Conservation (phyloP, 2,888 invertebrate species). For the Ecliptopera silaceata region DNA sequence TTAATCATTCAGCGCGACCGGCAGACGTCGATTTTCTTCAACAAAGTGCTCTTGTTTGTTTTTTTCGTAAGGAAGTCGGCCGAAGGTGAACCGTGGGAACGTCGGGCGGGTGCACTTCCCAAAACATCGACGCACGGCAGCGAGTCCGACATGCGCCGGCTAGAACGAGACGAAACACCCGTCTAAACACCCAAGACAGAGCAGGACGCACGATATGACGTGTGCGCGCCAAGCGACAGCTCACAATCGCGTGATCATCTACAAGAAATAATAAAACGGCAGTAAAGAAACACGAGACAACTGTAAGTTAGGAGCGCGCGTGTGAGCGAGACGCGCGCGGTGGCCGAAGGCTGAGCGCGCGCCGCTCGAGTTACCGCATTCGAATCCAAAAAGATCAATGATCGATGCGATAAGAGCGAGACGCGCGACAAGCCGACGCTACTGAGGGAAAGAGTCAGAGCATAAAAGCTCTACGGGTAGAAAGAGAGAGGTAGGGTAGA, state of each 20-base stretch:
- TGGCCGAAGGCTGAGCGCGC: slow-evolving; percentile 73
- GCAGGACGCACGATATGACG: slow-evolving; percentile 65
- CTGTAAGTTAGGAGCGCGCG: slow-evolving; percentile 64
- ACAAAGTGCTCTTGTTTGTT: slow-evolving; percentile 83
- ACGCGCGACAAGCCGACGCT: slow-evolving; percentile 59
- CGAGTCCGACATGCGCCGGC: slow-evolving; percentile 76
- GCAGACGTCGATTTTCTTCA: slow-evolving; percentile 83
- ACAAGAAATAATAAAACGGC: slow-evolving; percentile 83
- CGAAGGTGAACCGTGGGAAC: slow-evolving; percentile 84
- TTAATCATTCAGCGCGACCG: slow-evolving; percentile 81
- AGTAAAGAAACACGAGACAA: slow-evolving; percentile 81
- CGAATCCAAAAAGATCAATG: slow-evolving; percentile 82
- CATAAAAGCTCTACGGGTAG: slow-evolving; percentile 34
- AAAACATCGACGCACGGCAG: slow-evolving; percentile 83
- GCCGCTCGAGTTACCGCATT: slow-evolving; percentile 78
- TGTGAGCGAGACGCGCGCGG: slow-evolving; percentile 67
- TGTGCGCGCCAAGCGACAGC: slow-evolving; percentile 82
- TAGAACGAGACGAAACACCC: slow-evolving; percentile 55
- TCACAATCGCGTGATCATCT: slow-evolving; percentile 83
- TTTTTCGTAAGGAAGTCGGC: slow-evolving; percentile 83
- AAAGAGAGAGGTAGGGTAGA: slow-evolving; percentile 51
- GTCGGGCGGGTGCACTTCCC: slow-evolving; percentile 83
- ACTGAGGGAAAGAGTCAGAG: slow-evolving; percentile 47
- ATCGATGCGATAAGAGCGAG: slow-evolving; percentile 77
- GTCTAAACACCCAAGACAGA: slow-evolving; percentile 35